Evolutionary conservation across 1,140 invertebrate species (phyloP), one percentile per base, ranked within the genome.

Genomic region (Zaprionus africanus): DNA sequence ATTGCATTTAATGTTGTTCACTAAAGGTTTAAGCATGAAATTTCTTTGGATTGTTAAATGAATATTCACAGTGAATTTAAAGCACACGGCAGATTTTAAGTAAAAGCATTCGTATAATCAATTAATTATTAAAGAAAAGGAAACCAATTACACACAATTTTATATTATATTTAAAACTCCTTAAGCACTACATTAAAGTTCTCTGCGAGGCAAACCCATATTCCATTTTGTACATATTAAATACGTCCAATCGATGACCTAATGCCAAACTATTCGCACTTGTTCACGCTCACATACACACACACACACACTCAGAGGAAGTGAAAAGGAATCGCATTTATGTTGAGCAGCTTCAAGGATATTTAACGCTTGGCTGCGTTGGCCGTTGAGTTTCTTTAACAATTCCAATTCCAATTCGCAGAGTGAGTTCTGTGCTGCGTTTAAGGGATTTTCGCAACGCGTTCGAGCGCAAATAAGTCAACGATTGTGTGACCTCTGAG

Each of bases 371-470:
- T 58, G 38, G 54, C 22, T 65, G 75, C 63, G 7, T 71, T 53
- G 67, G 58, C 62, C 62, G 46, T 75, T 56, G 69, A 65, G 60
- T 57, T 78, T 69, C 66, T 79, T 46, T 69, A 17, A 36, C 34
- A 59, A 68, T 60, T 38, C 19, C 34, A 59, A 68, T 60, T 38
- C 19, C n/a, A 17, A 46, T 46, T 46, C n/a, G n/a, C n/a, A 17
- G n/a, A 46, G 41, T 13, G 36, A 12, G 54, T 38, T 58, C 54
- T 69, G 31, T 15, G 59, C 43, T 73, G 61, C 41, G 38, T 56
- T 71, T 58, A 81, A 78, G 73, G 53, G 79, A 78, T 86, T 85
- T 76, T 54, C 61, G 28, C 58, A 62, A 17, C 51, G 75, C 63
- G 69, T 67, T 68, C 51, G 43, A 61, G 70, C 75, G 75, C 51